These are phyloP conservation scores for Cheilosia soror DNA, from an alignment of 2,888 invertebrate genomes.

Conservation along the genomic window DNA sequence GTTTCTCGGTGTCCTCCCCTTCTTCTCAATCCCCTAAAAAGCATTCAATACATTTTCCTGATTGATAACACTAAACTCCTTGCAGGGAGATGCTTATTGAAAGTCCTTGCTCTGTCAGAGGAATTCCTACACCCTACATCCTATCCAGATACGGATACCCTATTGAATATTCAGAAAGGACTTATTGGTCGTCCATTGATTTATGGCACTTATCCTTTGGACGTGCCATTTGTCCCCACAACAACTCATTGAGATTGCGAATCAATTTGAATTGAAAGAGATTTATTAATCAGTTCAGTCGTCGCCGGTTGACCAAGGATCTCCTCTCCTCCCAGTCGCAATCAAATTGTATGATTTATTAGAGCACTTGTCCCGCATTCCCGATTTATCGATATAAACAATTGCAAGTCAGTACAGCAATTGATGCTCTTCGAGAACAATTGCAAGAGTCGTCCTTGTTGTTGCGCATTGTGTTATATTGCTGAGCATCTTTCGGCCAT, in stretches of 20 bases:
- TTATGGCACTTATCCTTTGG: constrained; percentile 81
- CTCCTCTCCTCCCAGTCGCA: neutral
- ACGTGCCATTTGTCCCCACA: constrained; percentile 50
- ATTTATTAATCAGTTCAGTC: constrained; percentile 58
- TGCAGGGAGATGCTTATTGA: constrained; percentile 24
- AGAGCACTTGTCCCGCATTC: constrained; percentile 26
- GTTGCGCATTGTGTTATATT: neutral
- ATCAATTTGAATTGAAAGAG: constrained; percentile 66
- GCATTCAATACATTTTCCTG: constrained; percentile 20
- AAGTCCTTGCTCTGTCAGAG: neutral
- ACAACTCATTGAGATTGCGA: constrained; percentile 40
- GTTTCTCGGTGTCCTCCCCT: constrained; percentile 4
- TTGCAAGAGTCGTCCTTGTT: neutral
- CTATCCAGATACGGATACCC: constrained; percentile 36
- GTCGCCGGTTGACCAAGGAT: constrained; percentile 18
- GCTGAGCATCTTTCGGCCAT: constrained; percentile 20
- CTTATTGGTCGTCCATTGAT: constrained; percentile 83
- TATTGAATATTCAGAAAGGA: constrained; percentile 77
- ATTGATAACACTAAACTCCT: constrained; percentile 40
- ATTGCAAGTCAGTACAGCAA: constrained; percentile 44
- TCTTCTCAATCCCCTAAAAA: constrained; percentile 5
- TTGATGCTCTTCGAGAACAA: constrained; percentile 31
- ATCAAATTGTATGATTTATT: constrained; percentile 63
- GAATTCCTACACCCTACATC: constrained; percentile 15
- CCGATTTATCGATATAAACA: constrained; percentile 60